Conservation (phyloP, 2,888 invertebrate species). For the Drosophila siamana region DNA sequence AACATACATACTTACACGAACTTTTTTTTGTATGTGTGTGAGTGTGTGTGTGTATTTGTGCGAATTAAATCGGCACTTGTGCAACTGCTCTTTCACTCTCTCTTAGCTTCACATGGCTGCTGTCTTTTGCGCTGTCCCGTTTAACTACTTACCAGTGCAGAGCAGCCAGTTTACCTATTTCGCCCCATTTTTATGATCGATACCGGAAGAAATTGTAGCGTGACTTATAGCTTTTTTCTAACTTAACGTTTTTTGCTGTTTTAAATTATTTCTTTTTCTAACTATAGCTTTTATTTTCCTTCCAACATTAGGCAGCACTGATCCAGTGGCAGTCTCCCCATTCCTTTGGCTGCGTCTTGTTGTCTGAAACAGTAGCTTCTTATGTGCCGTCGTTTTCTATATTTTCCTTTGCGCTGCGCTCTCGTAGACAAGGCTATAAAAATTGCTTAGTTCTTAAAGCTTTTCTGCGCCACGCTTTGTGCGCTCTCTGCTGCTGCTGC, state of each 20-base stretch:
- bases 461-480: constrained; percentile 54
- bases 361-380: constrained; percentile 64
- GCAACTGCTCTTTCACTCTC: constrained; percentile 61
- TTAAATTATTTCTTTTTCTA: background rate
- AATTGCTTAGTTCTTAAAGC: constrained; percentile 68
- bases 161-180: background rate
- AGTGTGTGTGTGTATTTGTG: constrained; percentile 28
- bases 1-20: constrained; percentile 59
- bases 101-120: constrained; percentile 48
- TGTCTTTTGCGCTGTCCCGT: constrained; percentile 30
- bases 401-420: constrained; percentile 51
- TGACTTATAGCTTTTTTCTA: too few species aligned
- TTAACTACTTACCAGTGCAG: constrained; percentile 1
- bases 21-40: background rate
- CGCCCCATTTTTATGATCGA: too few species aligned
- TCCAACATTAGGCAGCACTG: background rate
- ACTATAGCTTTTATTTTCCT: background rate
- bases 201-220: too few species aligned
- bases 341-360: constrained; percentile 39
- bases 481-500: constrained; percentile 50
- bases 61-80: constrained; percentile 70
- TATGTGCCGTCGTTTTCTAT: constrained; percentile 53
- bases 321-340: constrained; percentile 1
- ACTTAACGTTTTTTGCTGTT: background rate
- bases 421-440: constrained; percentile 76